Conservation (phyloP, 2,113 vertebrate species). For the Heterotilapia buettikoferi region DNA sequence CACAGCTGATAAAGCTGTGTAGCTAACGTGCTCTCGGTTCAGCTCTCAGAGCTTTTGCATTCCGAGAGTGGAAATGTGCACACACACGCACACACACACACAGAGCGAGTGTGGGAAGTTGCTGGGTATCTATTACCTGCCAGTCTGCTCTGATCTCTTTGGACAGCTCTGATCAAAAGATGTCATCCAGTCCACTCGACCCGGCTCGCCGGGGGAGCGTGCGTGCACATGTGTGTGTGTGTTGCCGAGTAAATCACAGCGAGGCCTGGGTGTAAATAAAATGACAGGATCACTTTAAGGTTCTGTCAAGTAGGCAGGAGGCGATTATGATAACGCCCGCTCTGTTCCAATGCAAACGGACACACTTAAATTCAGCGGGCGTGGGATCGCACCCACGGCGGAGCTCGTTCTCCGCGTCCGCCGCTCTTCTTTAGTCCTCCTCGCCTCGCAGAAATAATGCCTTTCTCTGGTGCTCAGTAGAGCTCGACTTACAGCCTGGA, state of each 20-base stretch:
- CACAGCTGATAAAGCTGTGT: not conserved
- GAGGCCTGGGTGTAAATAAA: constrained; percentile 95
- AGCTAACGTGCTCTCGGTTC: not conserved
- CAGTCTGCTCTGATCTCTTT: constrained; percentile 99
- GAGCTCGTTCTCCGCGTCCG: constrained; percentile 35
- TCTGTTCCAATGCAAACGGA: constrained; percentile 86
- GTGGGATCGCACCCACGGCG: constrained; percentile 78
- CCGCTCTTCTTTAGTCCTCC: not conserved
- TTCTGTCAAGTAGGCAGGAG: constrained; percentile 96
- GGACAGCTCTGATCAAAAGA: constrained; percentile 99
- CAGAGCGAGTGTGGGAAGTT: constrained; percentile 79
- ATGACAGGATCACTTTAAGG: constrained; percentile 99
- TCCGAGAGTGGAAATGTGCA: not conserved
- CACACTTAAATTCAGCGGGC: constrained; percentile 84
- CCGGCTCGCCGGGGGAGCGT: constrained; percentile 66
- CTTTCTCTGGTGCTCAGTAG: not conserved
- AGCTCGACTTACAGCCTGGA: not conserved
- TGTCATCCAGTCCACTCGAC: constrained; percentile 95
- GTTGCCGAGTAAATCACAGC: constrained; percentile 74
- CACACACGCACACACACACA: constrained; percentile 31
- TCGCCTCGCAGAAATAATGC: not conserved
- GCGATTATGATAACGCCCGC: constrained; percentile 99
- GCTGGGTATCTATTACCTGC: constrained; percentile 97
- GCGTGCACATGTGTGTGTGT: constrained; percentile 19
- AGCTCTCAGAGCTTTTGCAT: not conserved